A percentile compares a stretch with the other conserved stretches of the same genome.
Conservation (phyloP, 2,888 invertebrate species). For the Macrophya alboannulata region DNA sequence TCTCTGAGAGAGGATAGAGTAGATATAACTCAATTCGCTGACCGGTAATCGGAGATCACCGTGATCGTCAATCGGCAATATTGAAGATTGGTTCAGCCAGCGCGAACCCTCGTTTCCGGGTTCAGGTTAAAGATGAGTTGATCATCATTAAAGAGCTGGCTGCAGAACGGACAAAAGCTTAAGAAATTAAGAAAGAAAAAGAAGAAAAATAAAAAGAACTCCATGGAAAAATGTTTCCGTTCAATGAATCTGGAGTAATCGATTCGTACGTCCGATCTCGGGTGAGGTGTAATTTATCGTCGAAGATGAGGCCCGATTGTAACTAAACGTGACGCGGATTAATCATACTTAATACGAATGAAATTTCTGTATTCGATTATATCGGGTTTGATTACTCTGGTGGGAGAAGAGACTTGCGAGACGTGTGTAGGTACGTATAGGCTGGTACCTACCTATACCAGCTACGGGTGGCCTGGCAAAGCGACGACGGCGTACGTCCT, state of each 20-base stretch:
- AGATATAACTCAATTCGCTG: slow-evolving; percentile 36
- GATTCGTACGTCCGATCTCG: background rate
- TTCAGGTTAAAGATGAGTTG: background rate
- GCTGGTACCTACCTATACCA: background rate
- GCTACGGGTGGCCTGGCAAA: slow-evolving; percentile 27
- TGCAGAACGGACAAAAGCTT: background rate
- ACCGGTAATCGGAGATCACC: slow-evolving; percentile 40
- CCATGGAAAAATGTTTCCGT: no score
- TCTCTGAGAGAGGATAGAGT: background rate
- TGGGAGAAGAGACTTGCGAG: background rate
- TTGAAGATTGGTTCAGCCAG: slow-evolving; percentile 20
- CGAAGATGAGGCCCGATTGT: background rate
- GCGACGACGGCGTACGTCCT: slow-evolving; percentile 50
- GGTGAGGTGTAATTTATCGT: slow-evolving; percentile 20
- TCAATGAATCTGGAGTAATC: background rate
- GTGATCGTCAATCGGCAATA: slow-evolving; percentile 7
- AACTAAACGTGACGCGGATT: slow-evolving; percentile 43
- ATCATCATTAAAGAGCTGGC: background rate
- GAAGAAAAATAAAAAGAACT: background rate
- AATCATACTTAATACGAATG: slow-evolving; percentile 44
- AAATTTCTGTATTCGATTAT: slow-evolving; percentile 51
- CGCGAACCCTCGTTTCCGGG: slow-evolving; percentile 32
- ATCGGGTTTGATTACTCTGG: slow-evolving; percentile 37
- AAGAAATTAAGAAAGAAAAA: background rate
- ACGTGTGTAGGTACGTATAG: background rate